Conservation (phyloP, 2,113 vertebrate species). For the Craseonycteris thonglongyai region DNA sequence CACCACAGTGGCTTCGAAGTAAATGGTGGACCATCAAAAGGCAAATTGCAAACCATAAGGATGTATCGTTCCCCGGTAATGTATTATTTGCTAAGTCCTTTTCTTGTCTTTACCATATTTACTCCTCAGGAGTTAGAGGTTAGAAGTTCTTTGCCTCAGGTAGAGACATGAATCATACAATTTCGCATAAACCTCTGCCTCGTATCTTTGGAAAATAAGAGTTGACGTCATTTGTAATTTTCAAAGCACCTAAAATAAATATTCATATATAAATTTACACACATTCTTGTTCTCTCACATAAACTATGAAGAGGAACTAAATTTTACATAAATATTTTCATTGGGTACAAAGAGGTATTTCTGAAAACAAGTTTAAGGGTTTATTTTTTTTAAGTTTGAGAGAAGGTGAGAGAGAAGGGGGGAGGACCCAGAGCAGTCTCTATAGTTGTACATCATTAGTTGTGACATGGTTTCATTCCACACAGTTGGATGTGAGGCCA, state of each 20-base stretch:
- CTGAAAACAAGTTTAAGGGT: not conserved
- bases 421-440: no score
- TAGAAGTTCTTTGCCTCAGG: not conserved
- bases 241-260: not conserved
- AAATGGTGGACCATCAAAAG: slow-evolving; percentile 99
- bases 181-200: not conserved
- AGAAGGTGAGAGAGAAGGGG: no score
- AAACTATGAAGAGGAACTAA: not conserved
- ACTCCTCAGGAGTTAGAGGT: not conserved
- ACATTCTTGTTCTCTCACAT: not conserved
- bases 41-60: slow-evolving; percentile 98
- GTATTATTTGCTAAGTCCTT: slow-evolving; percentile 46
- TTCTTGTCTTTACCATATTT: not conserved
- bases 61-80: slow-evolving; percentile 92
- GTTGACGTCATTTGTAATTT: not conserved
- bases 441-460: no score
- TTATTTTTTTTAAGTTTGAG: no score
- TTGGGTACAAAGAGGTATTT: slow-evolving; percentile 14
- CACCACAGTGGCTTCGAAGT: slow-evolving; percentile 97
- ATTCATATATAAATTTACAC: not conserved
- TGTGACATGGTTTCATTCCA: no score
- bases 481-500: no score
- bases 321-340: not conserved
- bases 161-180: not conserved
- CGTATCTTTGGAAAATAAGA: slow-evolving; percentile 29